phyloP scores from a whole-genome alignment of 1,140 invertebrate species.

The Oscheius sp. region DNA sequence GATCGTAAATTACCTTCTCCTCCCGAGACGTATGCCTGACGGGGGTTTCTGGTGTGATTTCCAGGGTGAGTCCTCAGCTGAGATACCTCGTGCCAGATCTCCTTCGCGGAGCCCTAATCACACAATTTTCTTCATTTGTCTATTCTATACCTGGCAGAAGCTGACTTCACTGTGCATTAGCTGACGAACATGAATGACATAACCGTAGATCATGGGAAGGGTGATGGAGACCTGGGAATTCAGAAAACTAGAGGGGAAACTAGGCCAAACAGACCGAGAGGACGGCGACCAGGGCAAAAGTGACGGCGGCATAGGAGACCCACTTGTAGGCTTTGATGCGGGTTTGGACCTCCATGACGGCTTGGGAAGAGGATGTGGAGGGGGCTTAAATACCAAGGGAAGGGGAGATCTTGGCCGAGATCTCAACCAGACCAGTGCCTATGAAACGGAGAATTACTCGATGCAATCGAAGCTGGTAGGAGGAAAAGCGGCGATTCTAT shows the following conservation, averaged over 20 bases:
- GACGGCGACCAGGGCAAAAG: background rate
- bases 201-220: slow-evolving; percentile 2
- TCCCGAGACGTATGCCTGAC: too few relatives aligned
- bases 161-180: background rate
- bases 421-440: too few relatives aligned
- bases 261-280: background rate
- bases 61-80: background rate
- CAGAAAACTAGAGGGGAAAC: background rate
- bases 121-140: too few relatives aligned
- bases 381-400: too few relatives aligned
- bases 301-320: slow-evolving; percentile 1
- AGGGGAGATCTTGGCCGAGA: too few relatives aligned
- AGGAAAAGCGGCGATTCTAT: too few relatives aligned
- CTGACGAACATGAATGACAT: background rate
- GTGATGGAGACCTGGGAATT: background rate
- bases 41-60: background rate
- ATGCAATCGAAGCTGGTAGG: too few relatives aligned
- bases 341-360: background rate
- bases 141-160: too few relatives aligned
- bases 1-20: too few relatives aligned
- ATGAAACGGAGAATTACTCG: too few relatives aligned
- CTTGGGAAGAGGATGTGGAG: background rate
- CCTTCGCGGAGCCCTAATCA: background rate
- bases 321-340: background rate
- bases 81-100: background rate